Conservation (phyloP, 2,113 vertebrate genomes). For the Zosterops pallidus region DNA sequence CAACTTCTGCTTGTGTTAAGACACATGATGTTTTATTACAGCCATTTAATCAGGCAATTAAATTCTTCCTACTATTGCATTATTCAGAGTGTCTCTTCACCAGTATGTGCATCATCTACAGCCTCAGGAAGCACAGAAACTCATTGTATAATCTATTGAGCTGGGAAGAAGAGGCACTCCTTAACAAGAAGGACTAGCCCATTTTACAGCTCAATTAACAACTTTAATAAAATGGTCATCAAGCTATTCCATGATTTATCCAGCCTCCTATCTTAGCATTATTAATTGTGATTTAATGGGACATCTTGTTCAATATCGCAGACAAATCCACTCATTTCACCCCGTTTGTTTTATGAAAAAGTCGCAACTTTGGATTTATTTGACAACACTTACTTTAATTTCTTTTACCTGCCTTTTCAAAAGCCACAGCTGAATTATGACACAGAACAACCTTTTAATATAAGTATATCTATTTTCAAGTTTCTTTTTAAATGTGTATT, state of each 20-base stretch:
- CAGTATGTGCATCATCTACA: not conserved
- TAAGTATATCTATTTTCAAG: not conserved
- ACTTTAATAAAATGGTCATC: constrained; percentile 17
- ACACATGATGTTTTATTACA: constrained; percentile 33
- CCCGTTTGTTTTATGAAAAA: not conserved
- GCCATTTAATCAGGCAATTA: constrained; percentile 45
- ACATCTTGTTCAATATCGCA: not conserved
- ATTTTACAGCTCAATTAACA: constrained; percentile 31
- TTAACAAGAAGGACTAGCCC: not conserved
- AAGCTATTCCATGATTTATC: not conserved
- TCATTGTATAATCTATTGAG: not conserved
- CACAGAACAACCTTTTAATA: not conserved
- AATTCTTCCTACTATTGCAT: constrained; percentile 18
- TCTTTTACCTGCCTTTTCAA: not conserved
- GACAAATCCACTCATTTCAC: not conserved
- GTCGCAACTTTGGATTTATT: not conserved
- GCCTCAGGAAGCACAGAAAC: constrained; percentile 16
- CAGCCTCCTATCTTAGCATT: not conserved
- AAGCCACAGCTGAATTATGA: not conserved
- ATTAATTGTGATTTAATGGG: constrained; percentile 41
- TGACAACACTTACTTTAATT: not conserved
- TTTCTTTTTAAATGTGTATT: not conserved
- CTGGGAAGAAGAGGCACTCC: not conserved
- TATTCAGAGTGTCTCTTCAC: constrained; percentile 23
- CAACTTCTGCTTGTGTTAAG: constrained; percentile 17